Percentiles rank a stretch among this genome's conserved stretches.
Conservation (phyloP, 2,888 invertebrate species). For the Lasioglossum oenotherae region DNA sequence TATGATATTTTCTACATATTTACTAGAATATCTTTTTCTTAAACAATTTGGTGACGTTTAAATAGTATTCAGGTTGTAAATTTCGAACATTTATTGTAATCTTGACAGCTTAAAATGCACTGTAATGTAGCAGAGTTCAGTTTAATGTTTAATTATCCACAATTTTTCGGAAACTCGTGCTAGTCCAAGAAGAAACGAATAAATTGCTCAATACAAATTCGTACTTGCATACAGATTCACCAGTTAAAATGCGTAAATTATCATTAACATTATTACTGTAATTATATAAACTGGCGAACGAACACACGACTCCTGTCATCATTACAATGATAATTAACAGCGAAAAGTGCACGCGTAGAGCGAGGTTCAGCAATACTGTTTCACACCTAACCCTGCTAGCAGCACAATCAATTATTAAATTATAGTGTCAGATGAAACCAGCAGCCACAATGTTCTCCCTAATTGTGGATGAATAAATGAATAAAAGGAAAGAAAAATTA, state of each 20-base stretch:
- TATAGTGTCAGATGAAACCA: neutral
- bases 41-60: neutral
- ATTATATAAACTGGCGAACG: neutral
- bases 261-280: neutral
- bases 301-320: neutral
- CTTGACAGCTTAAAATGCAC: neutral
- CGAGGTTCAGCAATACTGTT: neutral
- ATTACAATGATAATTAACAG: neutral
- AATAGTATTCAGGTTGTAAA: neutral
- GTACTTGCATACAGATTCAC: neutral
- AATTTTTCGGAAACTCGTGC: neutral
- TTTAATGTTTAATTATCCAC: neutral
- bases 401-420: neutral
- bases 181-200: no score
- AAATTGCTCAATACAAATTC: neutral
- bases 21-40: neutral
- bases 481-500: neutral
- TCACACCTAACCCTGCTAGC: neutral
- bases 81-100: neutral
- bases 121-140: no score
- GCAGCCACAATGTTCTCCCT: neutral
- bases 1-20: neutral
- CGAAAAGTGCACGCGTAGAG: neutral
- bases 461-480: neutral
- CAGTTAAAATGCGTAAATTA: neutral